Conservation (phyloP, 2,113 vertebrate species). For the Phodopus roborovskii region DNA sequence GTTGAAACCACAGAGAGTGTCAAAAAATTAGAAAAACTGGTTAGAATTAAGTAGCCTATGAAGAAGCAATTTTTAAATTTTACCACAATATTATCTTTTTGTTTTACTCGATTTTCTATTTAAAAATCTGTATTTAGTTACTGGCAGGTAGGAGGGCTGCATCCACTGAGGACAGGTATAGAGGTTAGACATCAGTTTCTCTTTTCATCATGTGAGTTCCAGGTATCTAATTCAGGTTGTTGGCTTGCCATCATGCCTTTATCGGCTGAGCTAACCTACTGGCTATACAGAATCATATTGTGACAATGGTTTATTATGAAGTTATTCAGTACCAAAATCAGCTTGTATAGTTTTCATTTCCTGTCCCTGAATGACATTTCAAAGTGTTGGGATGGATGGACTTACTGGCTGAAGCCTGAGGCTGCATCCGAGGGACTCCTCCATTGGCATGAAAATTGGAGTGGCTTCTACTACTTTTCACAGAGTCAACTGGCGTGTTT, state of each 20-base stretch:
- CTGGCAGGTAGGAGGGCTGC: background rate
- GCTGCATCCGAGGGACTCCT: slow-evolving; percentile 95
- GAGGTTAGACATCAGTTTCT: background rate
- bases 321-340: slow-evolving; percentile 50
- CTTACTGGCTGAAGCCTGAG: slow-evolving; percentile 96
- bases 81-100: background rate
- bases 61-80: slow-evolving; percentile 25
- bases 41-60: slow-evolving; percentile 4
- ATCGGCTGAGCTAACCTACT: background rate
- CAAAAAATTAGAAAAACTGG: background rate
- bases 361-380: background rate
- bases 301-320: background rate
- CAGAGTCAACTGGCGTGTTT: slow-evolving; percentile 91
- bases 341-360: slow-evolving; percentile 12
- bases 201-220: background rate
- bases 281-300: background rate
- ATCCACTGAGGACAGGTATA: background rate
- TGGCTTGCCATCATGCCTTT: background rate
- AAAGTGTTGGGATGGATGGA: slow-evolving; percentile 70
- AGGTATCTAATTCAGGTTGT: background rate
- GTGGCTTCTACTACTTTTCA: slow-evolving; percentile 98
- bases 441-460: slow-evolving; percentile 99
- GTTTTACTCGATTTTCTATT: background rate
- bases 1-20: background rate
- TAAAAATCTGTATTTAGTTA: background rate